Evolutionary conservation across 2,113 vertebrate genomes (phyloP).

Genomic region (Clarias macrocephalus): DNA sequence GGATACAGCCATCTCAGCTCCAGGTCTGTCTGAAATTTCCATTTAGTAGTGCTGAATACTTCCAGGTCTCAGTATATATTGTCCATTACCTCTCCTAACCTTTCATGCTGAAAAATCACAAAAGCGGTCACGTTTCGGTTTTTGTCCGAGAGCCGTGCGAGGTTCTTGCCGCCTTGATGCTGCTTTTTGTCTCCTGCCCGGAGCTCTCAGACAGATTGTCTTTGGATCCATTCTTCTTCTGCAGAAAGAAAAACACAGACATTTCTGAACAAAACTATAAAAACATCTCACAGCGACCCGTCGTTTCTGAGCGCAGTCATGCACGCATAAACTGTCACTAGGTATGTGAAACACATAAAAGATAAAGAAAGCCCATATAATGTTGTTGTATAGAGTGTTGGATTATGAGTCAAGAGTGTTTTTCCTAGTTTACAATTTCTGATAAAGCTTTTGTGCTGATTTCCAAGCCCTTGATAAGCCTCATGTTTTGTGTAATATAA

Average conservation of each 20-base stretch:
- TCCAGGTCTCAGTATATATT: slow-evolving; percentile 17
- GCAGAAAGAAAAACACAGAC: slow-evolving; percentile 42
- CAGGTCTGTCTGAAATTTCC: neutral
- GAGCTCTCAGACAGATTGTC: slow-evolving; percentile 78
- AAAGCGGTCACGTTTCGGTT: slow-evolving; percentile 74
- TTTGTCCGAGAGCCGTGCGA: slow-evolving; percentile 72
- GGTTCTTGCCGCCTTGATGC: slow-evolving; percentile 76
- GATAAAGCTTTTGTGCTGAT: neutral
- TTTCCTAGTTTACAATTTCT: neutral
- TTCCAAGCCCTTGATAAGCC: neutral
- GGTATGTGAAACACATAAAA: neutral
- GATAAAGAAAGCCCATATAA: neutral
- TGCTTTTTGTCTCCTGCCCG: slow-evolving; percentile 67
- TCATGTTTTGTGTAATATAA: neutral
- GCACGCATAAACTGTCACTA: neutral
- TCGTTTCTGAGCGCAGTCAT: neutral
- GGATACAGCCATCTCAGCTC: neutral
- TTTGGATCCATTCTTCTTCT: slow-evolving; percentile 81
- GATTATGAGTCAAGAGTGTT: neutral
- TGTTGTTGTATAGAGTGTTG: neutral
- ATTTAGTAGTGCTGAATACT: slow-evolving; percentile 23
- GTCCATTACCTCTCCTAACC: slow-evolving; percentile 13
- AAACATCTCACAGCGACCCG: neutral
- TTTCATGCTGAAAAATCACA: neutral
- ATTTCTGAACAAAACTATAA: neutral